These are phyloP conservation scores for Dipodomys ordii DNA, from an alignment of 2,113 vertebrate species.

Conservation along the genomic window DNA sequence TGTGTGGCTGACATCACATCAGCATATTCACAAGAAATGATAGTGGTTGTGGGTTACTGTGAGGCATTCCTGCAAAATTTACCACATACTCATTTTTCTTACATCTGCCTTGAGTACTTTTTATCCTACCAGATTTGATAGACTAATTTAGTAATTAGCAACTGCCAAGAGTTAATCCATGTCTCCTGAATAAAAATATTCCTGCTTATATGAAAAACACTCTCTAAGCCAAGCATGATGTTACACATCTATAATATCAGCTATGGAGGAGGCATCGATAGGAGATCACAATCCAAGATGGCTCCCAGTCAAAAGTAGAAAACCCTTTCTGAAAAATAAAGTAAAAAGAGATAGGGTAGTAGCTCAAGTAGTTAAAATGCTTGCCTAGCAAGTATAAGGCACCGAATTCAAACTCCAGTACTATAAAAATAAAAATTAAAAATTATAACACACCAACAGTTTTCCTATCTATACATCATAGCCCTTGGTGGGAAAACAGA, in stretches of 20 bases:
- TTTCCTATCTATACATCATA: conserved; percentile 3
- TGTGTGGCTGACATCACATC: background rate
- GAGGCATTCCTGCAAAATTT: background rate
- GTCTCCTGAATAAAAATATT: conserved; percentile 34
- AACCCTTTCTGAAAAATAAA: too few species aligned
- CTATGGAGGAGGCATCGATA: too few species aligned
- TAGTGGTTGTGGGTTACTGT: background rate
- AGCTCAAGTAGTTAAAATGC: too few species aligned
- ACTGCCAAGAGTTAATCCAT: background rate
- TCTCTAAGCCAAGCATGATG: background rate
- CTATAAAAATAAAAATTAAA: too few species aligned
- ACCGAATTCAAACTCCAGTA: too few species aligned
- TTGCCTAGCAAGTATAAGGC: too few species aligned
- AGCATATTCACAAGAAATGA: background rate
- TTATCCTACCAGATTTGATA: conserved; percentile 38
- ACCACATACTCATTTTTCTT: conserved; percentile 13
- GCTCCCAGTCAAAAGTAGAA: too few species aligned
- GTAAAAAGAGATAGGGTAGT: too few species aligned
- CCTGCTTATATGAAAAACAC: background rate
- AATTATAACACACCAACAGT: background rate
- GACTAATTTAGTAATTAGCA: conserved; percentile 16
- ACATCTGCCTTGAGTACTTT: background rate
- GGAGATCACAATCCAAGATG: too few species aligned
- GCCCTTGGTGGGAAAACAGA: background rate
- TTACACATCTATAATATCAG: too few species aligned